Base-by-base conservation (phyloP, 2,797 vertebrate genomes). In the Tangara arthus region DNA sequence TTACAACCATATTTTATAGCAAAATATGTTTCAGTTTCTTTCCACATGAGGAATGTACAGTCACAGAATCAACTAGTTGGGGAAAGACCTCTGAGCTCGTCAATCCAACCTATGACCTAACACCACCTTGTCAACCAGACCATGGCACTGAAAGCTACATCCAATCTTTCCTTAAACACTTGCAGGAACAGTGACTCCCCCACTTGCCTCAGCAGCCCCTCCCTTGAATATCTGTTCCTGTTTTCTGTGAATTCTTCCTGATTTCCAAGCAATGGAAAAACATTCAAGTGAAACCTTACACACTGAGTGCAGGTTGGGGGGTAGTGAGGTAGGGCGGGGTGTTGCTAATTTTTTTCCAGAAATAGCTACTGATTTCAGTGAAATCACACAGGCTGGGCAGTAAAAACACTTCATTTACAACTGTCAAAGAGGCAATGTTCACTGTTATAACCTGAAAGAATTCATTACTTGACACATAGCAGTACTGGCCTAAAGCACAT, bases 241-340 rank as follows among this genome's bases (percentile, higher is more conserved):
- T 41, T 76, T 76, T 42, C 41, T n/a, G 27, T 55, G 49, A 89
- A 49, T 75, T 76, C 28, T 49, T 82, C 17, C n/a, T 42, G 7
- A 44, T 69, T 49, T 44, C 21, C 37, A 77, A 13, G 12, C 17
- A 30, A 26, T 4, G 8, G 44, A 55, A 92, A 81, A 86, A 49
- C 32, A 60, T 49, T 75, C 11, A 66, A 86, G 55, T 24, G 8
- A 84, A 78, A 73, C 15, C 4, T 68, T 87, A 63, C 32, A 39
- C 17, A 44, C 8, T 37, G 64, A 64, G 18, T 34, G n/a, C 12
- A 37, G 37, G 8, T 3, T 53, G 23, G 7, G 19, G 23, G 15
- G 18, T 15, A 2, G 11, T 20, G 56, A 59, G 13, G 16, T 4
- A 2, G 2, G 13, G 8, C 1, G 1, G 1, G 5, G 15, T 5